These are phyloP conservation scores for Pangasius krempfi DNA, from an alignment of 2,797 vertebrate species.

Conservation along the genomic window DNA sequence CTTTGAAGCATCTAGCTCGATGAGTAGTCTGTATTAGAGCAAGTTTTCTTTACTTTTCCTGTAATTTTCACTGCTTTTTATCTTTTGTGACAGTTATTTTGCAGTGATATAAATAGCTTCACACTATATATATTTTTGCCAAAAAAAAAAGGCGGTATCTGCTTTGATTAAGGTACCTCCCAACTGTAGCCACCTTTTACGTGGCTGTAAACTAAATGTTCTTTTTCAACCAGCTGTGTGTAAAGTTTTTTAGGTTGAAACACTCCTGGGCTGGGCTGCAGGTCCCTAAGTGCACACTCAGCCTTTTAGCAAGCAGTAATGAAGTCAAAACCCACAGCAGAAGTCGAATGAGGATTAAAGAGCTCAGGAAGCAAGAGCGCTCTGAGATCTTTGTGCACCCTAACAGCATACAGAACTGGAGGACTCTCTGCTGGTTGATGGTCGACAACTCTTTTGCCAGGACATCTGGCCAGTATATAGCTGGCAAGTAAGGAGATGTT, in stretches of 20 bases:
- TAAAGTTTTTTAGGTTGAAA: conserved; percentile 67
- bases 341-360: conserved; percentile 77
- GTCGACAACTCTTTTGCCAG: conserved; percentile 51
- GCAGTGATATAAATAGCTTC: conserved; percentile 32
- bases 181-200: conserved; percentile 26
- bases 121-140: neutral
- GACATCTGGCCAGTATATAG: conserved; percentile 50
- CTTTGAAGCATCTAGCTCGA: conserved; percentile 83
- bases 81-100: conserved; percentile 42
- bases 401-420: conserved; percentile 30
- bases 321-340: conserved; percentile 72
- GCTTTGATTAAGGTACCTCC: conserved; percentile 40
- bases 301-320: conserved; percentile 74
- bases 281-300: conserved; percentile 75
- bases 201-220: conserved; percentile 35
- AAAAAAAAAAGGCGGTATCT: conserved; percentile 5
- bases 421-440: conserved; percentile 58
- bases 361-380: conserved; percentile 65
- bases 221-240: conserved; percentile 46
- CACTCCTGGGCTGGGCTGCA: conserved; percentile 71
- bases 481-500: conserved; percentile 56
- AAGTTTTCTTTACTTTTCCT: conserved; percentile 76
- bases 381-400: conserved; percentile 5
- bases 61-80: conserved; percentile 71
- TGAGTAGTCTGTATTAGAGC: conserved; percentile 73